These are phyloP conservation scores for Pyrrhia umbra DNA, from an alignment of 2,888 invertebrate species.

Conservation along the genomic window DNA sequence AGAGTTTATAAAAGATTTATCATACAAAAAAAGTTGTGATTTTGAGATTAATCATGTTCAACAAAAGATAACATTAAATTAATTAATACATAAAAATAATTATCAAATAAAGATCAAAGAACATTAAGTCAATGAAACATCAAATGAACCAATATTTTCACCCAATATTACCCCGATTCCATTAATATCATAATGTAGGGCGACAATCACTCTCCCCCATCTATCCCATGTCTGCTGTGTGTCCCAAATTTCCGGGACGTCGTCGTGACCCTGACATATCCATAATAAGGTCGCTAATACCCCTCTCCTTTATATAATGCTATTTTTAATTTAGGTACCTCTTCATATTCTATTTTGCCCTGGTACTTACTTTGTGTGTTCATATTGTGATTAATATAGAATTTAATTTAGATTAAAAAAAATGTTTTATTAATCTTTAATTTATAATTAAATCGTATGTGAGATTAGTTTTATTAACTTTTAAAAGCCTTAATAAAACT, in stretches of 20 bases:
- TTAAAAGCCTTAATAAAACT: neutral
- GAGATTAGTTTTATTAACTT: too few relatives aligned
- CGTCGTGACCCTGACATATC: conserved; percentile 47
- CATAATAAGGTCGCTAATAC: conserved; percentile 52
- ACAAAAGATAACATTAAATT: too few relatives aligned
- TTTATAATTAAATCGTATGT: too few relatives aligned
- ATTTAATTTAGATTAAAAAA: too few relatives aligned
- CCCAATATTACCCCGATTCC: conserved; percentile 21
- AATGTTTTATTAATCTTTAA: too few relatives aligned
- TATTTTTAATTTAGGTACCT: conserved; percentile 54
- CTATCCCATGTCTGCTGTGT: conserved; percentile 43
- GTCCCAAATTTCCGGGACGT: conserved; percentile 55
- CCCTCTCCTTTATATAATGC: conserved; percentile 38
- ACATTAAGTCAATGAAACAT: conserved; percentile 10
- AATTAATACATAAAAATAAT: too few relatives aligned
- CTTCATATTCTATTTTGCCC: conserved; percentile 36
- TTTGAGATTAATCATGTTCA: too few relatives aligned
- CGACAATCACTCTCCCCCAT: conserved; percentile 51
- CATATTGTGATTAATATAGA: too few relatives aligned
- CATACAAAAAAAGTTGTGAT: too few relatives aligned
- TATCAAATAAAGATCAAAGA: neutral
- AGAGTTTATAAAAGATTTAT: neutral
- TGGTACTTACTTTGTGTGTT: conserved; percentile 21
- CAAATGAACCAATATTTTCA: conserved; percentile 30
- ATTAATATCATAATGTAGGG: conserved; percentile 48